Evolutionary conservation across 2,797 vertebrate species (phyloP).

Genomic region (Pipistrellus pygmaeus): DNA sequence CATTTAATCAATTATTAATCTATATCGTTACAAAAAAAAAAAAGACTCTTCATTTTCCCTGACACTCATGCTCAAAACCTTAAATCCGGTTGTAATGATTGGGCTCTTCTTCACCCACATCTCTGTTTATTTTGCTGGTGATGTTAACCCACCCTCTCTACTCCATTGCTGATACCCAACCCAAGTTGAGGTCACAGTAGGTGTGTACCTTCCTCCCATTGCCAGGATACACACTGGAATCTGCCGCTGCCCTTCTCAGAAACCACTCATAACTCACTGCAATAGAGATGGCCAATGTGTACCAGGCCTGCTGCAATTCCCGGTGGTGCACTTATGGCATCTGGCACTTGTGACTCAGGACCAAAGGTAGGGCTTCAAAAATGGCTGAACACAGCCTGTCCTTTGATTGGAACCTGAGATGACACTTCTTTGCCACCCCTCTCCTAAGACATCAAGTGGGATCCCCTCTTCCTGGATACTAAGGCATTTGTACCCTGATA

Average conservation of each 20-base stretch:
- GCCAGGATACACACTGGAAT: not conserved
- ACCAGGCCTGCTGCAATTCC: not conserved
- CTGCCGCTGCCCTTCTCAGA: not conserved
- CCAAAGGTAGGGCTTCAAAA: not conserved
- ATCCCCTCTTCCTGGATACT: not conserved
- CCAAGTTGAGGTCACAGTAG: not conserved
- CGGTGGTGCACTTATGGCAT: fast-evolving
- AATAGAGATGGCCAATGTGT: not conserved
- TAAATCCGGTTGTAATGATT: not conserved
- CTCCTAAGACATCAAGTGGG: not conserved
- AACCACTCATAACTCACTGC: not conserved
- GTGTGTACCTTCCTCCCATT: not conserved
- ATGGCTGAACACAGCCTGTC: not conserved
- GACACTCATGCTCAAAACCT: not conserved
- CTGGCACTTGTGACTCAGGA: not conserved
- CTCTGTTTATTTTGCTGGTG: not conserved
- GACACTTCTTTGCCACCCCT: not conserved
- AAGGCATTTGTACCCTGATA: not conserved
- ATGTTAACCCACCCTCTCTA: not conserved
- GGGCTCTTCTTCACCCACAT: not conserved
- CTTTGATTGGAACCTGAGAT: not conserved
- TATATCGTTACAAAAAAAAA: not conserved
- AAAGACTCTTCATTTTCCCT: not conserved
- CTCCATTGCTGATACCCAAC: not conserved
- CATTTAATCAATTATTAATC: not conserved